Percentiles rank a stretch among this genome's conserved stretches.
These are phyloP conservation scores for Gastracanthus pulcherrimus DNA, from an alignment of 2,888 invertebrate species.

Conservation along the genomic window DNA sequence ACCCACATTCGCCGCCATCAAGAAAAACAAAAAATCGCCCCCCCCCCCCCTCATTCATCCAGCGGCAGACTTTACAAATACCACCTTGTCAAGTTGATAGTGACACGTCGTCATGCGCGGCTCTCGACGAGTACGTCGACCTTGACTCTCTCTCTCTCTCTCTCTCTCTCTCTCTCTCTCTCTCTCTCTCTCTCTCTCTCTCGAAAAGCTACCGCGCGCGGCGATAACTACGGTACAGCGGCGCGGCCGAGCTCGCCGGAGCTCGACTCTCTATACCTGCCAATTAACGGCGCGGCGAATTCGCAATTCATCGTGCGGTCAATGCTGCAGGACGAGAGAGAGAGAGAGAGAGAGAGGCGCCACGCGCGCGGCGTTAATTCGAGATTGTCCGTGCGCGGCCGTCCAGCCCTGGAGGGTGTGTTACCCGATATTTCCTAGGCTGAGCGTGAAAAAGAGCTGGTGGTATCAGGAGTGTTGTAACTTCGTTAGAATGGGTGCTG, in stretches of 20 bases:
- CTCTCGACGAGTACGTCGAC: slow-evolving; percentile 10
- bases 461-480: slow-evolving; percentile 1
- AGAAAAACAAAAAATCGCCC: not conserved
- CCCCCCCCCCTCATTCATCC: not conserved
- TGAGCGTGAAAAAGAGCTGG: not conserved
- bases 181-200: too few species aligned
- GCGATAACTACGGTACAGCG: not conserved
- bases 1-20: not conserved
- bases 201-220: not conserved
- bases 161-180: too few species aligned
- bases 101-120: not conserved
- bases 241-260: not conserved
- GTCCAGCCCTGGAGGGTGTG: not conserved
- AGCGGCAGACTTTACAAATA: not conserved
- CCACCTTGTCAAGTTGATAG: not conserved
- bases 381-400: slow-evolving; percentile 1
- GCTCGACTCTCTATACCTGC: slow-evolving; percentile 20
- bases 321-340: too few species aligned
- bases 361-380: slow-evolving; percentile 6
- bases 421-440: slow-evolving; percentile 27
- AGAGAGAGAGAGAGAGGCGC: too few species aligned
- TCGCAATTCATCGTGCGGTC: slow-evolving; percentile 32
- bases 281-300: slow-evolving; percentile 42
- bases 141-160: slow-evolving; percentile 29
- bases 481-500: slow-evolving; percentile 17